Percentiles rank a stretch among this genome's conserved stretches.
Evolutionary conservation across 2,113 vertebrate genomes (phyloP).

Genomic region (Zosterops pallidus): DNA sequence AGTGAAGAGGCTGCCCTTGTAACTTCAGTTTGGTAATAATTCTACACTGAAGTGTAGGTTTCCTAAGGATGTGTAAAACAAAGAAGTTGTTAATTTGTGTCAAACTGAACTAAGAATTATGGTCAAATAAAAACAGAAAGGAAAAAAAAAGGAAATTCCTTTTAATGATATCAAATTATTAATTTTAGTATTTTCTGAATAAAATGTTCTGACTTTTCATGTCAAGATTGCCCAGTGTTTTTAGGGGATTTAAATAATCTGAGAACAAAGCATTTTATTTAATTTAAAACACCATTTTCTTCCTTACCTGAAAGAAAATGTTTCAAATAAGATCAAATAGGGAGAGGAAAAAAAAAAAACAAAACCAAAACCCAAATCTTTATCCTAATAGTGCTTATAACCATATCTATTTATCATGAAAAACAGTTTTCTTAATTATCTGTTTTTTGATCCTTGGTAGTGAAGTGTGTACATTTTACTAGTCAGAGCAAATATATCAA

Average conservation of each 20-base stretch:
- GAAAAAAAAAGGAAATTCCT: fast-evolving
- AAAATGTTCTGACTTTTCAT: not conserved
- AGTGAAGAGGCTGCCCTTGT: not conserved
- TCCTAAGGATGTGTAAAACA: not conserved
- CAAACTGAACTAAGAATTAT: not conserved
- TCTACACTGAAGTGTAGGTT: not conserved
- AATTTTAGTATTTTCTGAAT: not conserved
- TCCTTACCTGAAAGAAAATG: not conserved
- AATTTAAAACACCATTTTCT: not conserved
- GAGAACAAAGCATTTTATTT: not conserved
- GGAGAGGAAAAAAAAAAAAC: not conserved
- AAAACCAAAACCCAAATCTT: not conserved
- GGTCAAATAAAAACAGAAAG: not conserved
- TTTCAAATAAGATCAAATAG: not conserved
- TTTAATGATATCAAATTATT: not conserved
- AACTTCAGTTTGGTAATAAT: not conserved
- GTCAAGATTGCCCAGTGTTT: not conserved
- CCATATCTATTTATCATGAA: not conserved
- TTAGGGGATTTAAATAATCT: not conserved
- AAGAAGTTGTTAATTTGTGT: not conserved
- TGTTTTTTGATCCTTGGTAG: not conserved
- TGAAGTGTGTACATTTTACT: not conserved
- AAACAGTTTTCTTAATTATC: not conserved
- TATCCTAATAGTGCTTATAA: not conserved
- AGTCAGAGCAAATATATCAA: not conserved